Evolutionary conservation across 2,113 vertebrate species (phyloP), one percentile per base, ranked within the genome.

Genomic region (Salminus brasiliensis): DNA sequence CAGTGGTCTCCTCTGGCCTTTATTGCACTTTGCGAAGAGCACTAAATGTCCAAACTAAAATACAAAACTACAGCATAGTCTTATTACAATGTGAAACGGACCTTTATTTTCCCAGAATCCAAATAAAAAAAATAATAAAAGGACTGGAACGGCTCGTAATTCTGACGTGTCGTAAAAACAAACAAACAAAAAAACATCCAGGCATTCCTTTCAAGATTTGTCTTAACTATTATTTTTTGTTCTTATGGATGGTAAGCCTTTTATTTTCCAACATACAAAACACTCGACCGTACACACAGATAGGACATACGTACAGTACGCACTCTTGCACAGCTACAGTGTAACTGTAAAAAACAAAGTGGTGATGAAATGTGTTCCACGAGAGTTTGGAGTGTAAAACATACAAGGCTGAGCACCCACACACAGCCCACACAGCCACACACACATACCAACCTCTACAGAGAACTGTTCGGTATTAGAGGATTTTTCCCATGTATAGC

Each of bases 371-470:
- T 41, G 55, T 60, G 57, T 49, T 80, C 67, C 23, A 70, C 57
- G 30, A 43, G 23, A 57, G n/a, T 72, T 57, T 16, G 21, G 70
- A 72, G 41, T 78, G 66, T 62, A 62, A 47, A 15, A 36, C 62
- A 66, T 23, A 66, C 62, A 76, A 67, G 74, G 65, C 62, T 41
- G 65, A 65, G 11, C 74, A 34, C 34, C 10, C 85, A 52, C 67
- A 74, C 66, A 62, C 79, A 10, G n/a, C 36, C 74, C 82, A 39
- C 36, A 90, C 87, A 86, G 68, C 84, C 73, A 83, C 86, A 89
- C 88, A 91, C 89, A 87, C 89, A 91, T 86, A 90, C 87, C 85
- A 21, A 86, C 82, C 88, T 90, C 88, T 23, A 89, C 91, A 92
- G 85, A 91, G 89, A 91, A 89, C 81, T 27, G n/a, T 52, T 52